Conservation (phyloP, 2,113 vertebrate genomes). For the Delphinapterus leucas region DNA sequence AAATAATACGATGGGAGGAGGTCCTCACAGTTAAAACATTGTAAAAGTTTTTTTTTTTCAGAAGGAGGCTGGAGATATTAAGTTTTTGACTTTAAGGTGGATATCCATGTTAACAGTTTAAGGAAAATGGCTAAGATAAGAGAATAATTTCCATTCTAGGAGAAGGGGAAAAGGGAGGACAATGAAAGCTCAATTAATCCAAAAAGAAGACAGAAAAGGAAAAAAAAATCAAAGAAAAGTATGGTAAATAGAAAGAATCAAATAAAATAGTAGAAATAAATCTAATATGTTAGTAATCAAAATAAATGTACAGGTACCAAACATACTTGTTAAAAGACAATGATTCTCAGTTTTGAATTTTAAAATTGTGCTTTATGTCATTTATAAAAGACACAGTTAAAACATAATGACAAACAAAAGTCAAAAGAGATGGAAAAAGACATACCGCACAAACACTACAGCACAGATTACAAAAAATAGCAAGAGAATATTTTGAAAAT, state of each 20-base stretch:
- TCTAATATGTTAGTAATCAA: background rate
- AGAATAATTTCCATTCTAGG: background rate
- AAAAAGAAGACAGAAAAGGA: background rate
- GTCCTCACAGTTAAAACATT: background rate
- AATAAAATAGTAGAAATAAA: background rate
- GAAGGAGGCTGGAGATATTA: background rate
- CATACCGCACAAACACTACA: background rate
- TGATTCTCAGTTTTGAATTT: background rate
- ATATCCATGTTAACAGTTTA: background rate
- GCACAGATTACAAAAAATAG: background rate
- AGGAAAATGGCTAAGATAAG: background rate
- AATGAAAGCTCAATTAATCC: background rate
- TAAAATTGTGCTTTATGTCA: background rate
- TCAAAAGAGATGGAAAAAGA: background rate
- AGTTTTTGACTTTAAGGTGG: background rate
- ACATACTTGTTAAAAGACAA: background rate
- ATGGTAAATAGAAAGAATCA: background rate
- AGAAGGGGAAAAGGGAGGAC: background rate
- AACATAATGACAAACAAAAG: background rate
- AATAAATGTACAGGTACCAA: background rate
- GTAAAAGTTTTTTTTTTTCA: background rate
- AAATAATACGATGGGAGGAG: background rate
- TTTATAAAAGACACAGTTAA: background rate
- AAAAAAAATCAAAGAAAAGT: background rate
- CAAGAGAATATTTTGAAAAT: background rate